Evolutionary conservation across 2,113 vertebrate species (phyloP).

Genomic region (Fregetta grallaria): DNA sequence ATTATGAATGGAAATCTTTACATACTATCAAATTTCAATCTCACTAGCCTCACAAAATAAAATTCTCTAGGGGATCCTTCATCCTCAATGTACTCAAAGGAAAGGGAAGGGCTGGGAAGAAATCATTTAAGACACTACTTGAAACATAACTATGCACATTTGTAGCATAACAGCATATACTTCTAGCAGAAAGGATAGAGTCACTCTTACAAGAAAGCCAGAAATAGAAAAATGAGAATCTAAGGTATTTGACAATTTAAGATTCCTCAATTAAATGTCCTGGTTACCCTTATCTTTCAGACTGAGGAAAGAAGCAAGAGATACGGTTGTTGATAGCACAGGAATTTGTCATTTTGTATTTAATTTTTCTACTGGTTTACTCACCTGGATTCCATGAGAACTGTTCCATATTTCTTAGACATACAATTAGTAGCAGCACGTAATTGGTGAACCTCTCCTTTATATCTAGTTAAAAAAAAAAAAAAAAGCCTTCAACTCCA

Average conservation of each 20-base stretch:
- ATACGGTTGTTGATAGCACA: not conserved
- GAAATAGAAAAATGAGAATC: not conserved
- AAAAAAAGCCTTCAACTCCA: not conserved
- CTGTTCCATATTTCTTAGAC: slow-evolving; percentile 98
- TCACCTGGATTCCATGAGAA: slow-evolving; percentile 98
- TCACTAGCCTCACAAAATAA: not conserved
- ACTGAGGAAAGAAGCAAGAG: not conserved
- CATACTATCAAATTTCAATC: not conserved
- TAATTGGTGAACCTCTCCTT: slow-evolving; percentile 98
- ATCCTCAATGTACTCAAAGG: not conserved
- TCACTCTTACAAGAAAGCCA: not conserved
- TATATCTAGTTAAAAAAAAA: slow-evolving; percentile 85
- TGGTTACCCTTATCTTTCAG: not conserved
- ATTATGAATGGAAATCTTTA: not conserved
- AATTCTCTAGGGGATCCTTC: not conserved
- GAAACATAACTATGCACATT: not conserved
- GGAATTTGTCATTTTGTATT: not conserved
- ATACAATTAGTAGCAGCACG: slow-evolving; percentile 93
- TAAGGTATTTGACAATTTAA: not conserved
- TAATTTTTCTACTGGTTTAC: not conserved
- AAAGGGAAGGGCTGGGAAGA: not conserved
- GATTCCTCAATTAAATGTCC: not conserved
- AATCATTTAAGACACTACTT: not conserved
- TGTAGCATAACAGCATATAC: not conserved
- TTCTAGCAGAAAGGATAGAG: not conserved